Conservation (phyloP, 2,888 invertebrate species). For the Beris chalybata region DNA sequence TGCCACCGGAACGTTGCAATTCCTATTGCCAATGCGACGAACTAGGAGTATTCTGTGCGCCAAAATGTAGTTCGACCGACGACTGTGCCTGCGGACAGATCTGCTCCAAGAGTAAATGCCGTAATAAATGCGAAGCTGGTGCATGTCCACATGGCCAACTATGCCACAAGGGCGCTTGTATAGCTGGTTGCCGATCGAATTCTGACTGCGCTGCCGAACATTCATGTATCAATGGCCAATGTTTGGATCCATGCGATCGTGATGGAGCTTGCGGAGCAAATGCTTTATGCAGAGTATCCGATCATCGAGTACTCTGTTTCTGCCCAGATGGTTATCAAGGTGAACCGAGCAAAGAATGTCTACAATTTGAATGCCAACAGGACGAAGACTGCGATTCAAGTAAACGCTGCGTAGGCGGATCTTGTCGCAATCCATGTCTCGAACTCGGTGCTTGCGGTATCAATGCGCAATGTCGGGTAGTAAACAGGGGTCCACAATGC, state of each 20-base stretch:
- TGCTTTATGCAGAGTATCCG: slow-evolving; percentile 76
- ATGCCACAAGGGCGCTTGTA: slow-evolving; percentile 71
- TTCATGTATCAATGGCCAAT: slow-evolving; percentile 71
- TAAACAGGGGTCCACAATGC: slow-evolving; percentile 75
- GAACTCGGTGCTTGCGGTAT: slow-evolving; percentile 76
- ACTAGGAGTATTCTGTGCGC: slow-evolving; percentile 73
- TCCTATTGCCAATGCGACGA: slow-evolving; percentile 79
- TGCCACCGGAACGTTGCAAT: slow-evolving; percentile 72
- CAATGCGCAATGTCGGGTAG: slow-evolving; percentile 82
- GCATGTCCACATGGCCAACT: slow-evolving; percentile 77
- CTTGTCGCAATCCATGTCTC: slow-evolving; percentile 82
- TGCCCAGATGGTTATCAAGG: slow-evolving; percentile 86
- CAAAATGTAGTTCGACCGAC: slow-evolving; percentile 65
- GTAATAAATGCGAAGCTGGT: slow-evolving; percentile 69
- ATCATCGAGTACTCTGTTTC: slow-evolving; percentile 81
- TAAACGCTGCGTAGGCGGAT: slow-evolving; percentile 72
- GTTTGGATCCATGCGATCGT: slow-evolving; percentile 70
- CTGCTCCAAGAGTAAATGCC: slow-evolving; percentile 73
- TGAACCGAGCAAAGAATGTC: slow-evolving; percentile 75
- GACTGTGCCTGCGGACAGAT: slow-evolving; percentile 83
- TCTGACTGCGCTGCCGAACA: slow-evolving; percentile 77
- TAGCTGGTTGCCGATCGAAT: slow-evolving; percentile 78
- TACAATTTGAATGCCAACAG: slow-evolving; percentile 73
- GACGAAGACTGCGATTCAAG: slow-evolving; percentile 77
- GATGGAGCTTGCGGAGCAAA: slow-evolving; percentile 75